These are phyloP conservation scores for Eurystomus glaucurus DNA, from an alignment of 2,797 vertebrate species.

Conservation along the genomic window DNA sequence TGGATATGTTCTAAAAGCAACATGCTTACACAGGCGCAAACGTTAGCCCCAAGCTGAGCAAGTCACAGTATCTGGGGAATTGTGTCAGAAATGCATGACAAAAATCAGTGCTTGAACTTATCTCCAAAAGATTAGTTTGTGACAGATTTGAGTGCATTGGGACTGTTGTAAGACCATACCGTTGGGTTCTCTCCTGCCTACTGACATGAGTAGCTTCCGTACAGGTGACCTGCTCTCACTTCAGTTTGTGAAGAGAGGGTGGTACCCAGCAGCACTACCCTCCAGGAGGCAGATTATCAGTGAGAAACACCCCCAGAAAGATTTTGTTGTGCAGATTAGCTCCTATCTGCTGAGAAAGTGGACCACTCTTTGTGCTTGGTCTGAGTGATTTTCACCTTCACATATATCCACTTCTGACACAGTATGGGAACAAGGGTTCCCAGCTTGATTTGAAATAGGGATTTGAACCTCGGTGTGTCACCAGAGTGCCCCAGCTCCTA, in stretches of 20 bases:
- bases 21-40: neutral
- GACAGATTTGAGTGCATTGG: neutral
- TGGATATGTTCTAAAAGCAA: neutral
- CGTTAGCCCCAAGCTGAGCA: accelerated
- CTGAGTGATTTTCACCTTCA: neutral
- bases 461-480: neutral
- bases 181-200: neutral
- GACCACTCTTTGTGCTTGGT: accelerated
- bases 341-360: neutral
- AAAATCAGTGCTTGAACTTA: neutral
- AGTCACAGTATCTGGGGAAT: accelerated
- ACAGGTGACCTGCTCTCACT: neutral
- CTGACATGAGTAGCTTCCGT: accelerated
- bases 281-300: accelerated
- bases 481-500: neutral
- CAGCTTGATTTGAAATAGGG: neutral
- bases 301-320: accelerated
- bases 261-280: neutral
- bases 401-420: neutral
- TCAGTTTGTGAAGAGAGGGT: accelerated
- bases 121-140: neutral
- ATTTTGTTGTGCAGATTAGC: neutral
- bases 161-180: neutral
- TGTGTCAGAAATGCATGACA: neutral
- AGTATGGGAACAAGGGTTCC: neutral